Base-by-base conservation (phyloP, 2,797 vertebrate genomes). In the Fundulus diaphanus region DNA sequence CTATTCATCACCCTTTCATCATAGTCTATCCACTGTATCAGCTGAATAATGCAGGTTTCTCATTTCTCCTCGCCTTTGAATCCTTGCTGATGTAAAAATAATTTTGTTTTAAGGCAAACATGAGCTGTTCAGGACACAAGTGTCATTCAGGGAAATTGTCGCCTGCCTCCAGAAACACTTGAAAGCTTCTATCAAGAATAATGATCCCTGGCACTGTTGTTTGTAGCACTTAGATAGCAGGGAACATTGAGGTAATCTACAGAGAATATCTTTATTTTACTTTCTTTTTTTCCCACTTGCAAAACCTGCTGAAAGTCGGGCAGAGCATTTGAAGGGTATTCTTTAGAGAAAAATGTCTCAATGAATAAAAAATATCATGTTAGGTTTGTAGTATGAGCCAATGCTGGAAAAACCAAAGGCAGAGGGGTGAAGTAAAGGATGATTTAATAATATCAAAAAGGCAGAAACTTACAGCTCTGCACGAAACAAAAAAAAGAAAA, bases 181-280 rank as follows among this genome's bases (percentile, higher is more conserved):
- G 73, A 92, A 90, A 80, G 67, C 70, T 74, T 81, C 83, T 78
- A 82, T 56, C 89, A 85, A 65, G 81, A 88, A 87, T 87, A 86
- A 82, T 79, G 69, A 91, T 81, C 75, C 77, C 81, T 66, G 6
- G 70, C 15, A 18, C 76, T 5, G 37, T 9, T 11, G 15, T 56
- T 12, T 12, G 51, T 51, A 22, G 22, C 7, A 2, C 49, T 8
- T 20, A 22, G 49, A 24, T 52, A n/a, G 8, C 8, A 4, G 51
- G 51, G 7, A 52, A 1, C 8, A 22, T 52, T 52, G 49, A 52
- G 8, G 9, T 8, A 52, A 52, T 8, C 20, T 22, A 52, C 8
- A 20, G 24, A 3, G 24, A 52, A 52, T 3, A 22, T 52, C 11
- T 51, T 22, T 52, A 3, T 52, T 52, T 52, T 2, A 8, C 49